Base-by-base conservation (phyloP, 2,113 vertebrate genomes). In the Patagioenas fasciata region DNA sequence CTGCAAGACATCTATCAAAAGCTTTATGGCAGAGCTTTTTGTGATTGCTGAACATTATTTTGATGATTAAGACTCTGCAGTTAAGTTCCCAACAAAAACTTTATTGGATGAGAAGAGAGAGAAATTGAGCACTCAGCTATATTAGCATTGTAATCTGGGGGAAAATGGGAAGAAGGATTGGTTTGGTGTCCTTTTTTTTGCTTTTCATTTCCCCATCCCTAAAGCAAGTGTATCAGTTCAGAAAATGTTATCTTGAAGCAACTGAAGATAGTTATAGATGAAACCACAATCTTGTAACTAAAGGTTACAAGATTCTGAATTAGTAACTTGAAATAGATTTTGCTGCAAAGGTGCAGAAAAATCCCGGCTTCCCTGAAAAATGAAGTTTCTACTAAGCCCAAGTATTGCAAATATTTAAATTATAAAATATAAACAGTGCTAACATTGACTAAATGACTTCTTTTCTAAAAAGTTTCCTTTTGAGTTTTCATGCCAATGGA, bases 1-100 rank as follows among this genome's bases (percentile, higher is more conserved):
- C 96, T 96, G 60, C n/a, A 75, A 96, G 96, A 89, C 77, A 96
- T 95, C 89, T 71, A 88, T 96, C 95, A 96, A 82, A 85, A 69
- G 72, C 88, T 91, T 96, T 84, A 67, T 96, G 93, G 77, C 84
- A 77, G 74, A 16, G 64, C 78, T 91, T 89, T 89, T 85, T 96
- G 71, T 90, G 94, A 90, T 78, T 96, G 81, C 62, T 93, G 71
- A 97, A 28, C 2, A 4, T 69, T 86, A n/a, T 44, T 92, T 93
- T 85, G 56, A 66, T 56, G 11, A 81, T 75, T 40, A 93, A n/a
- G 32, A 69, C 23, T 69, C 69, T 89, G 12, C 61, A 81, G 54
- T 50, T 67, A 90, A 85, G 64, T 83, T 88, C 58, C 40, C 17
- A 51, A 58, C 9, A 34, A 61, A 94, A 72, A 54, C 73, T 73